Evolutionary conservation across 2,888 invertebrate genomes (phyloP).

Genomic region (Luffia ferchaultella): DNA sequence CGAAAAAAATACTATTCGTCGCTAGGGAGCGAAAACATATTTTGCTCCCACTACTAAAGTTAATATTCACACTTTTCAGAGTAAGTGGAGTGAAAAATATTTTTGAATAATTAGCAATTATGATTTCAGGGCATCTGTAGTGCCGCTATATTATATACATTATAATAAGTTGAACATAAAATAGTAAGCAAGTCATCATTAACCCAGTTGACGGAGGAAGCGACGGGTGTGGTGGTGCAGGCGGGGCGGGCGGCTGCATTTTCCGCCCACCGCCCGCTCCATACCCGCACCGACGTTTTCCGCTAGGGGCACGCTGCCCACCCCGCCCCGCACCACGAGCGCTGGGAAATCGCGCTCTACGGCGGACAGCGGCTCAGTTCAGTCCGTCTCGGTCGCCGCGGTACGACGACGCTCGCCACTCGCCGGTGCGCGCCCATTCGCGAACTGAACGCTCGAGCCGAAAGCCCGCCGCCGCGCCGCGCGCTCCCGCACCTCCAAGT

Average conservation of each 20-base stretch:
- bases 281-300: constrained; percentile 40
- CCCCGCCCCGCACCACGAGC: constrained; percentile 39
- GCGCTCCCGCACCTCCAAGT: constrained; percentile 24
- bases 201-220: constrained; percentile 19
- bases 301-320: constrained; percentile 54
- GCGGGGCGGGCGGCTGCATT: constrained; percentile 40
- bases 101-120: too few relatives aligned
- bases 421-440: constrained; percentile 30
- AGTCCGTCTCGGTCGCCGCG: constrained; percentile 58
- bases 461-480: constrained; percentile 26
- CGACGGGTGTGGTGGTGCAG: constrained; percentile 22
- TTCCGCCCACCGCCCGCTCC: constrained; percentile 49
- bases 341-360: too few relatives aligned
- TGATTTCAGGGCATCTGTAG: too few relatives aligned
- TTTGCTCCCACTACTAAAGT: too few relatives aligned
- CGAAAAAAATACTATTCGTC: too few relatives aligned
- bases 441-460: constrained; percentile 27
- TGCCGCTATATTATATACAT: too few relatives aligned
- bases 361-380: constrained; percentile 32
- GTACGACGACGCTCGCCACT: constrained; percentile 44
- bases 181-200: too few relatives aligned
- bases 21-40: too few relatives aligned
- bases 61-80: too few relatives aligned
- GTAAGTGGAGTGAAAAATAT: too few relatives aligned
- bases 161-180: too few relatives aligned